Conservation (phyloP, 2,113 vertebrate genomes). For the Bos javanicus region DNA sequence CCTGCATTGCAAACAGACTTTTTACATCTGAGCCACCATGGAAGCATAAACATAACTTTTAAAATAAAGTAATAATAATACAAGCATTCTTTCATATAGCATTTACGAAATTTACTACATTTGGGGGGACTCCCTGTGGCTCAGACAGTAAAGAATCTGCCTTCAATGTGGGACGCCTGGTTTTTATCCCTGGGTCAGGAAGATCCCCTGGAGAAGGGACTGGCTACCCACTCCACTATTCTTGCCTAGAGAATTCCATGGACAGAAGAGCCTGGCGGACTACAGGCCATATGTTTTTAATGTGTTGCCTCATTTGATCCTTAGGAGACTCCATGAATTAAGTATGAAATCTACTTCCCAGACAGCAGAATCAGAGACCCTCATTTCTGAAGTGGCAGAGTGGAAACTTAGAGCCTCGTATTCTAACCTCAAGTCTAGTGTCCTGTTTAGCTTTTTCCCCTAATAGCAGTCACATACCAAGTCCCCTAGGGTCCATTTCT, state of each 20-base stretch:
- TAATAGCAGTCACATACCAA: neutral
- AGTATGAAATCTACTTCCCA: neutral
- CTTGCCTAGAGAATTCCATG: neutral
- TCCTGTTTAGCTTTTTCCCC: neutral
- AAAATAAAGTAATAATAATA: neutral
- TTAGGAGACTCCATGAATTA: neutral
- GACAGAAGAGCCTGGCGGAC: neutral
- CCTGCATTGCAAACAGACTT: neutral
- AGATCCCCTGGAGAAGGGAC: neutral
- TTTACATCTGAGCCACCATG: neutral
- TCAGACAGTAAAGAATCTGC: neutral
- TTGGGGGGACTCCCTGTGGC: neutral
- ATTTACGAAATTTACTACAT: neutral
- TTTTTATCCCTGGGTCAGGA: neutral
- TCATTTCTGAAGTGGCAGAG: neutral
- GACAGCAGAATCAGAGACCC: neutral
- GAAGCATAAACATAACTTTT: neutral
- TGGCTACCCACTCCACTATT: neutral
- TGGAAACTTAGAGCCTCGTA: neutral
- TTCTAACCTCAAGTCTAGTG: neutral
- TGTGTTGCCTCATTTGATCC: neutral
- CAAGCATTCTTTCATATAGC: neutral
- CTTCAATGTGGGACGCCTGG: neutral
- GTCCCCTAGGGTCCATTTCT: neutral
- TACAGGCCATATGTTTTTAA: neutral